Base-by-base conservation (phyloP, 1,140 invertebrate species). In the Scaptodrosophila lebanonensis region DNA sequence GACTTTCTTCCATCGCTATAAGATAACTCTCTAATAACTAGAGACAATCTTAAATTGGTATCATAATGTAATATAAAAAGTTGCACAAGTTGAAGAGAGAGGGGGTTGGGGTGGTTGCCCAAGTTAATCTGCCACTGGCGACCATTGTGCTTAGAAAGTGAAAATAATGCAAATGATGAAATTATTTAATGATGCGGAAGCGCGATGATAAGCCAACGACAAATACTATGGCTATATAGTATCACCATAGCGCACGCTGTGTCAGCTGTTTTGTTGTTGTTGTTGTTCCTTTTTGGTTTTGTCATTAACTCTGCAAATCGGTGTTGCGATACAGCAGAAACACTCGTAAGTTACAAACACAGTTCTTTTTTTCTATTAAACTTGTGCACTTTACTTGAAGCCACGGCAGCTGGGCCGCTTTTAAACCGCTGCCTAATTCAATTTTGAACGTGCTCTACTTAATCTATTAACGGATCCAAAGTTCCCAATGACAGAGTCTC, bases 171-270 rank as follows among this genome's bases (percentile, higher is more conserved):
- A 79, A 79, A 79, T 79, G 75, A 79, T 79, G 65, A 79, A 79
- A 79, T 82, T 75, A 79, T 75, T 79, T 79, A 79, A 79, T 79
- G 75, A 82, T 75, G 75, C 73, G 73, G 73, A 79, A 79, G 73
- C 82, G 66, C 73, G 75, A 56, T 79, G 73, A 82, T 79, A 79
- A 79, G 73, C 53, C 68, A 79, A 66, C 57, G 73, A 82, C 73
- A 79, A 79, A 79, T 79, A 70, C 69, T 57, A 52, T 30, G 54
- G 58, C 52, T 35, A 60, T 35, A 40, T 42, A 22, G 33, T 35
- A n/a, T n/a, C n/a, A n/a, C n/a, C n/a, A n/a, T n/a, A n/a, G n/a
- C n/a, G n/a, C n/a, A n/a, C n/a, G n/a, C n/a, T n/a, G n/a, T n/a
- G n/a, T n/a, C n/a, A 25, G 22, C 8, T 25, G 3, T 25, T 25